Evolutionary conservation across 2,888 invertebrate species (phyloP), one percentile per base, ranked within the genome.

Genomic region (Rhorus exstirpatorius): DNA sequence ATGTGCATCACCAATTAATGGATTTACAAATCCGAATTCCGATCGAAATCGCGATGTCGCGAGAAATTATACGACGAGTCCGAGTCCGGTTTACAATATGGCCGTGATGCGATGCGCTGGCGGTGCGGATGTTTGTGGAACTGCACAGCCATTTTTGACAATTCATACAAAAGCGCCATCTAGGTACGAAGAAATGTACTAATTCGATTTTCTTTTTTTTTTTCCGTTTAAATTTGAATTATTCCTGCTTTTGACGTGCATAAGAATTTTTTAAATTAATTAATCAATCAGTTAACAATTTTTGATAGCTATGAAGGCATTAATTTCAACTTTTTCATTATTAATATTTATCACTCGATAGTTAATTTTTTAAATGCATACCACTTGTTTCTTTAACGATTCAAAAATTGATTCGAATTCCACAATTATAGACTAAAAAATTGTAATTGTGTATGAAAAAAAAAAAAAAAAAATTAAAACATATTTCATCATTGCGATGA

Each of bases 41-140:
- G 24, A 53, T 38, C 67, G n/a, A 53, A 41, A 12, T 38, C 2
- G 6, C 12, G 35, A 14, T 38, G 26, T 24, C 2, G 24, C 7
- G 8, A 49, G n/a, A 21, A 51, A 51, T 44, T 51, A 35, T 46
- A n/a, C 10, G 12, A 44, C 17, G 21, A 67, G 12, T 6, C 41
- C 17, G 17, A 60, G 31, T 3, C 46, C 41, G 24, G 21, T n/a
- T 51, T 72, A 53, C 17, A 21, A 58, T 38, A 8, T 31, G 51
- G 49, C 44, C 8, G 7, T 44, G 7, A 46, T 10, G 8, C 51
- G 53, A 31, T 75, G 79, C 35, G 41, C 68, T 12, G 75, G 74
- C 12, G 67, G 61, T 7, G 53, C 61, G 14, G 67, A 68, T 31
- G 4, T 35, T 63, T 55, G n/a, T 14, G 14, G 60, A 14, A 24